phyloP scores from a whole-genome alignment of 2,113 vertebrate species.

The Neolamprologus sp. region DNA sequence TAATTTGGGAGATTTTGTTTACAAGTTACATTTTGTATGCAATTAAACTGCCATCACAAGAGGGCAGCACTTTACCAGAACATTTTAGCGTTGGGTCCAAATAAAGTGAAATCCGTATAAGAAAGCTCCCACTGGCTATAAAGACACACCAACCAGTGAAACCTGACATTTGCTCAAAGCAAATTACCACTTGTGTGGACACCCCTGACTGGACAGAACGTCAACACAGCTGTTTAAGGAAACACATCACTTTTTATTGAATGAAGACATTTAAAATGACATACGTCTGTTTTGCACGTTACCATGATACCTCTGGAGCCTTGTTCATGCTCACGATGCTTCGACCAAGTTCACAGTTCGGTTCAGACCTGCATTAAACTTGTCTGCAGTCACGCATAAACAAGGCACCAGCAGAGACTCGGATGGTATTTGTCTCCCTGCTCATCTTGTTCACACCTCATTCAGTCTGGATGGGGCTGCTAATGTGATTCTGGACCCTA shows the following conservation, averaged over 20 bases:
- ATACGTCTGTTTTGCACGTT: background rate
- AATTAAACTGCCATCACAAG: background rate
- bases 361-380: background rate
- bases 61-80: background rate
- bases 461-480: background rate
- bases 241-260: constrained; percentile 54
- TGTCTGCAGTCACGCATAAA: background rate
- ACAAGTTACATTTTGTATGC: background rate
- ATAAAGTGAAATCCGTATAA: background rate
- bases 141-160: background rate
- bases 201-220: background rate
- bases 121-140: rapidly evolving
- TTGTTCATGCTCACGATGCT: background rate
- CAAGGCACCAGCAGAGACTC: background rate
- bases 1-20: background rate
- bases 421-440: background rate
- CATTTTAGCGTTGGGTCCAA: background rate
- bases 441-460: background rate
- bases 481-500: background rate
- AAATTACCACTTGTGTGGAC: rapidly evolving
- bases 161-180: background rate
- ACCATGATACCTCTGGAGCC: background rate
- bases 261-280: constrained; percentile 67
- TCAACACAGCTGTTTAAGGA: background rate
- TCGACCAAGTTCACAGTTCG: rapidly evolving